phyloP scores from a whole-genome alignment of 53 echinoderm and acorn worm genomes.

The Astropecten irregularis region DNA sequence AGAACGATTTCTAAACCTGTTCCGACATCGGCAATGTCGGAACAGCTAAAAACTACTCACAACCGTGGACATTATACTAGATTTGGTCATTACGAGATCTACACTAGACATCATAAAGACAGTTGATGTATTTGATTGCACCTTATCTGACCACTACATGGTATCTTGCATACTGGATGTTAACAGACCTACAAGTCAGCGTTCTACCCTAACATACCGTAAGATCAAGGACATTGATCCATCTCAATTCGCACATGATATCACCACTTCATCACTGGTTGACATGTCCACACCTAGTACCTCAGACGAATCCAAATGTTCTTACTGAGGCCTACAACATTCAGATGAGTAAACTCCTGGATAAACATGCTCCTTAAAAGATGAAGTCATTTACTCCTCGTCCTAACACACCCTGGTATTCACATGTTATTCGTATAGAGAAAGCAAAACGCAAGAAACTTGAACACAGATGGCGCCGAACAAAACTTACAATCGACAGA shows the following conservation, averaged over 20 bases:
- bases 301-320: neutral
- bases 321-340: neutral
- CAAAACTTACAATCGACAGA: neutral
- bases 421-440: neutral
- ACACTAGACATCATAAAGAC: neutral
- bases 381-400: neutral
- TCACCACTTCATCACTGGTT: neutral
- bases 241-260: neutral
- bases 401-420: conserved; percentile 20
- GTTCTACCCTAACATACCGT: neutral
- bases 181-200: neutral
- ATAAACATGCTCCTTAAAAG: conserved; percentile 26
- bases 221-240: neutral
- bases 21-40: too few relatives aligned
- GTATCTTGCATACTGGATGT: neutral
- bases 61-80: neutral
- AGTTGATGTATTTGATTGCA: neutral
- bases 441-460: neutral
- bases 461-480: neutral
- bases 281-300: neutral
- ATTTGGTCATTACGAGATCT: neutral
- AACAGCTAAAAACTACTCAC: neutral
- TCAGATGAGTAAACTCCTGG: neutral
- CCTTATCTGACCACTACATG: neutral
- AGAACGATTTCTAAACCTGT: too few relatives aligned